Evolutionary conservation across 1,140 invertebrate genomes (phyloP), one percentile per base, ranked within the genome.

Genomic region (Medauroidea extradentata): DNA sequence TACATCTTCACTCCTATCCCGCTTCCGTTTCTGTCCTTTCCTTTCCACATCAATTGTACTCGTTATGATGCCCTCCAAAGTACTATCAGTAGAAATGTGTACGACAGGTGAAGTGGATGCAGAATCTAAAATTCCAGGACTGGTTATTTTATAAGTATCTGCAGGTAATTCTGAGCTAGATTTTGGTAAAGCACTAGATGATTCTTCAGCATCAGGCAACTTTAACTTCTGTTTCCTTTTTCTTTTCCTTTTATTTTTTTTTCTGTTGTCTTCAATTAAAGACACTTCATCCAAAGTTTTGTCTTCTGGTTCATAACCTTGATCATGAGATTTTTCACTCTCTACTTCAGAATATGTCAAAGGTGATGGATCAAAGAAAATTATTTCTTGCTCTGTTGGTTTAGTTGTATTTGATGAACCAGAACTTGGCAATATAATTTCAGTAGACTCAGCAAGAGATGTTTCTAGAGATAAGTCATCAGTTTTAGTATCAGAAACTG

Each of bases 381-480:
- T 34, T 53, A 54, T 54, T 29, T 60, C 56, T 24, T 61, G 38
- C 24, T 63, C 53, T 18, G 81, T 82, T 8, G 79, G 75, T 67
- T 81, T 78, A 2, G 79, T 78, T 49, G 75, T 72, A 57, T 82
- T 78, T 54, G 77, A 76, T 14, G 68, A 69, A 34, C 72, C 53
- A 41, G 68, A 68, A 67, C 74, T 71, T 67, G 75, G 73, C 25
- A 83, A 61, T 59, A 78, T 72, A 62, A 86, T 79, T 50, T 85
- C 80, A 27, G 81, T 79, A 4, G 83, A 84, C 64, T 85, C 83
- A n/a, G 74, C 79, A 42, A 86, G 71, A 57, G 79, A 81, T 51
- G 82, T 79, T 24, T 74, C 71, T n/a, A 76, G 49, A 2, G 80
- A 81, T 60, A 61, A 66, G 49, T 67, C 66, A 19, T 39, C 56